These are phyloP conservation scores for Stichodactyla mertensii DNA, from an alignment of 64 coral and sea anemone species.

Conservation along the genomic window DNA sequence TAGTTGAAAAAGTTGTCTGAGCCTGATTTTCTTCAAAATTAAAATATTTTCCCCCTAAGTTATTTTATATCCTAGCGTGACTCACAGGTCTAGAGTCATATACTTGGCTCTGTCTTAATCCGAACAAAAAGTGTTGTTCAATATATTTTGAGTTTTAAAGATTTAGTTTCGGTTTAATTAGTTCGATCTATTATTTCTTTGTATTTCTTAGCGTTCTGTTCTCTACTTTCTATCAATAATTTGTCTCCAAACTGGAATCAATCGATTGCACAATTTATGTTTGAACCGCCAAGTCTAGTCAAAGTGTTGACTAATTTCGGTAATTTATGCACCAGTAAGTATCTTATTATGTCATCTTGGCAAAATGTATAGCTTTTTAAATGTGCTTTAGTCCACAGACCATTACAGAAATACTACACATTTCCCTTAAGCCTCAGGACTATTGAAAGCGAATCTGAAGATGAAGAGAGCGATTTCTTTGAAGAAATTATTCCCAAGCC, in stretches of 20 bases:
- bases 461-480: background rate
- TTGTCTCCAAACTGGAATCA: background rate
- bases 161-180: background rate
- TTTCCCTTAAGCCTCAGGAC: background rate
- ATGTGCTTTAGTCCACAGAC: background rate
- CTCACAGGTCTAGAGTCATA: background rate
- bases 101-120: background rate
- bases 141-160: background rate
- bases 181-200: background rate
- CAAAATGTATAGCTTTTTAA: background rate
- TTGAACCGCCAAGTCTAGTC: background rate
- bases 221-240: background rate
- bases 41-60: background rate
- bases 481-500: slow-evolving; percentile 10
- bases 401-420: background rate
- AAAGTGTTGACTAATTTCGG: background rate
- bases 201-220: background rate
- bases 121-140: background rate
- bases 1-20: background rate
- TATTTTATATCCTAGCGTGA: background rate
- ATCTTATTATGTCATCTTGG: background rate
- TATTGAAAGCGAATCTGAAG: slow-evolving; percentile 10
- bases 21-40: background rate
- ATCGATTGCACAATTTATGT: background rate
- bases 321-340: background rate